Conservation (phyloP, 2,113 vertebrate species). For the Thamnophis sirtalis region DNA sequence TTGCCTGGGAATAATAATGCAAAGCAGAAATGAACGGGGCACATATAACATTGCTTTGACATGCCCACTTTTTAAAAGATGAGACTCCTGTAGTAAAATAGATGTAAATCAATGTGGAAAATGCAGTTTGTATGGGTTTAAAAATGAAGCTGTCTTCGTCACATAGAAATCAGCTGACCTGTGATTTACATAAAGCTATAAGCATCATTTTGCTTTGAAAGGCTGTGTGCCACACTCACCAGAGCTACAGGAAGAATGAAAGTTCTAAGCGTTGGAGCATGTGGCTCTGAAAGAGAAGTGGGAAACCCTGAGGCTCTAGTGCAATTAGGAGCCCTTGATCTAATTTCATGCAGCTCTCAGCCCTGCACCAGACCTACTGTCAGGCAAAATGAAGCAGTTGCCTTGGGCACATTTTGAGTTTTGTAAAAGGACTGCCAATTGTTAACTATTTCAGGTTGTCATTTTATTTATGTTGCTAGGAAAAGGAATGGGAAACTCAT, state of each 20-base stretch:
- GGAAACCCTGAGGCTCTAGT: neutral
- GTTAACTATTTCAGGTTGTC: neutral
- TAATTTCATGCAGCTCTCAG: neutral
- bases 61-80: neutral
- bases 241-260: constrained; percentile 22
- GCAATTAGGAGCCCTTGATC: neutral
- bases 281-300: neutral
- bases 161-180: neutral
- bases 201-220: neutral
- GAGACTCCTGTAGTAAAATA: neutral
- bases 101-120: neutral
- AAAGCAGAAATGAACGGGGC: neutral
- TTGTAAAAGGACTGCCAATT: neutral
- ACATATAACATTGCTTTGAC: constrained; percentile 1
- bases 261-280: neutral
- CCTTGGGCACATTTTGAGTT: neutral
- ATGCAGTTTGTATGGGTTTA: neutral
- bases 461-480: neutral
- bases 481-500: neutral
- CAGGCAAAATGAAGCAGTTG: neutral
- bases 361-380: neutral
- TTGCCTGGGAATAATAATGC: constrained; percentile 2
- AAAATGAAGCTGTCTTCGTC: neutral
- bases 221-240: neutral
- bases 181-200: neutral